phyloP scores from a whole-genome alignment of 2,797 vertebrate species.

The Parotocinclus haroldoi region DNA sequence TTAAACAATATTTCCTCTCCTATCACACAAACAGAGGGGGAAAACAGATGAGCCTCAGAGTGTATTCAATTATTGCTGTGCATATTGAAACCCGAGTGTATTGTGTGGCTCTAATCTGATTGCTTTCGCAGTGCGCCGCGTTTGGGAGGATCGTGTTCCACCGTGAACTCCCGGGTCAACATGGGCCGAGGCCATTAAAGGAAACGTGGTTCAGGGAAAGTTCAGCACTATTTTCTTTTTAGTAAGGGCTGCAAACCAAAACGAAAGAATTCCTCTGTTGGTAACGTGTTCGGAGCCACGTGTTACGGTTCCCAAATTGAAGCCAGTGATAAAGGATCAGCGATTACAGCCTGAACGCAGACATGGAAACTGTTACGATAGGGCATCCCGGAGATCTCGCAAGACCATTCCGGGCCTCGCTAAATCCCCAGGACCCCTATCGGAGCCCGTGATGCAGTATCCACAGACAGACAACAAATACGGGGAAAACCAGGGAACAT shows the following conservation, averaged over 20 bases:
- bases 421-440: too few relatives aligned
- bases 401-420: too few relatives aligned
- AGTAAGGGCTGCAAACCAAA: constrained; percentile 86
- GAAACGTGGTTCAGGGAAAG: constrained; percentile 98
- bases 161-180: constrained; percentile 89
- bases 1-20: constrained; percentile 29
- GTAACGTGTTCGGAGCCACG: constrained; percentile 79
- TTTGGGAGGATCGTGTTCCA: constrained; percentile 94
- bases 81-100: constrained; percentile 88
- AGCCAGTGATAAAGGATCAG: constrained; percentile 76
- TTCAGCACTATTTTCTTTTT: constrained; percentile 97
- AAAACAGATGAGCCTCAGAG: constrained; percentile 74
- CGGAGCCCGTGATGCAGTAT: too few relatives aligned
- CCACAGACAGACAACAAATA: too few relatives aligned
- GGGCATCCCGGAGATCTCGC: too few relatives aligned
- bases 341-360: constrained; percentile 73
- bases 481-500: too few relatives aligned
- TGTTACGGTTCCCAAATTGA: constrained; percentile 80
- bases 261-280: constrained; percentile 75
- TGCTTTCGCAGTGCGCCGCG: constrained; percentile 89
- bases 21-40: constrained; percentile 35
- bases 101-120: constrained; percentile 94
- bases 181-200: constrained; percentile 90
- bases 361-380: too few relatives aligned
- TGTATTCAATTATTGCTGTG: constrained; percentile 85